Base-by-base conservation (phyloP, 2,888 invertebrate genomes). In the Drosophila pullipes region DNA sequence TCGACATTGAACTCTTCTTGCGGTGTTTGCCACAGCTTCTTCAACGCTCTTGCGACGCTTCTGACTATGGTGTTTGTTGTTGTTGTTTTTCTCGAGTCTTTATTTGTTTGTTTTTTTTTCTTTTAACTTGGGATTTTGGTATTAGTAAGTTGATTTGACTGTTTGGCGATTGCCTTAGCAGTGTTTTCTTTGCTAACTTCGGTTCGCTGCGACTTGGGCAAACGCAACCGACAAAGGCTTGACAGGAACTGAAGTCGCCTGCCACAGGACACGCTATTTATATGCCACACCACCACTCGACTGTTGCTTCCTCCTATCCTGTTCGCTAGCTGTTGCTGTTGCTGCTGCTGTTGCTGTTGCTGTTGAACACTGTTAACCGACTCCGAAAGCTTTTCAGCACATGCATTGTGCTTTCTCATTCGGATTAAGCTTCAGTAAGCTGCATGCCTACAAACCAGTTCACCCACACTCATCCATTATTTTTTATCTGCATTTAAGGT, bases 221-320 rank as follows among this genome's bases (percentile, higher is more conserved):
- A 85, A 76, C 83, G 85, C 65, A 68, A 89, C 88, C 83, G 78
- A 89, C 85, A 73, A 85, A 77, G 83, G 73, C 89, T 90, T 78
- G 89, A 83, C 86, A 90, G 86, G 90, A 87, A 87, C 86, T 87
- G 75, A 87, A 81, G 74, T 70, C 70, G 53, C 33, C 31, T 53
- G 61, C 64, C 69, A 63, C 67, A 76, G 88, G 85, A 85, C 78
- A 74, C 74, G 74, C 69, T 74, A 64, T 78, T 85, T 89, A 85
- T 82, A 85, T 30, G 39, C 69, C 78, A 33, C 16, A 6, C 62
- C 50, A 31, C 30, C 54, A n/a, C 30, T 22, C 73, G 74, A 76
- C 78, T 84, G 82, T 84, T 84, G 82, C 84, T 82, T 81, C 69
- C 30, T 57, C 16, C n/a, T 39, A 61, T 54, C 47, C 67, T 60